These are phyloP conservation scores for Linnaemya vulpina DNA, from an alignment of 2,888 invertebrate genomes.

Conservation along the genomic window DNA sequence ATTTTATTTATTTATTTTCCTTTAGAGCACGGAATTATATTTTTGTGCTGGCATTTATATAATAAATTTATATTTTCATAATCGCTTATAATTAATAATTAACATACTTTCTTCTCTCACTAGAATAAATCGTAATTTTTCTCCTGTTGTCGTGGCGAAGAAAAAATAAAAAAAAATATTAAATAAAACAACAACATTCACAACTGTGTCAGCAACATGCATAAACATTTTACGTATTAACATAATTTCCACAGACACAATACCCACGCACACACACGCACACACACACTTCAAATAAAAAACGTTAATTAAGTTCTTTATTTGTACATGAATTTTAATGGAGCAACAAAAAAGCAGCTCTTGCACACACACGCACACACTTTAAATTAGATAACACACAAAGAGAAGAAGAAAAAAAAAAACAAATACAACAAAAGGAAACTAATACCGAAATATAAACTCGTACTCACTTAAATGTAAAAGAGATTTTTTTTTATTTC, in stretches of 20 bases:
- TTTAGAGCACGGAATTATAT: background rate
- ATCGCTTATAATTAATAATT: constrained; percentile 36
- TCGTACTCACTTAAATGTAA: constrained; percentile 7
- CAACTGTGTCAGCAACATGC: constrained; percentile 3
- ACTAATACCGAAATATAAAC: constrained; percentile 8
- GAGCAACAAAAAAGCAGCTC: constrained; percentile 23
- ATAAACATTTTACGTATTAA: constrained; percentile 9
- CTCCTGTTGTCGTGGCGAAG: background rate
- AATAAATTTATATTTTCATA: background rate
- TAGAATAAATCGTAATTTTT: constrained; percentile 4
- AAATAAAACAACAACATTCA: background rate
- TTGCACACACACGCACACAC: background rate
- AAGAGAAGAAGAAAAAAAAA: no score
- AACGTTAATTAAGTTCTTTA: constrained; percentile 60
- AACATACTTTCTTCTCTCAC: constrained; percentile 9
- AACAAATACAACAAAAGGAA: constrained; percentile 13
- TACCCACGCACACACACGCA: constrained; percentile 20
- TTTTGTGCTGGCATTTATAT: background rate
- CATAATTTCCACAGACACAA: constrained; percentile 39
- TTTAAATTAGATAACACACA: constrained; percentile 39
- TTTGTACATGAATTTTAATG: constrained; percentile 62
- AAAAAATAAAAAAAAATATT: no score
- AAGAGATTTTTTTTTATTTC: constrained; percentile 29
- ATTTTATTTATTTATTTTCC: background rate
- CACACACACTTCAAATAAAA: background rate